A percentile compares a stretch with the other conserved stretches of the same genome.
These are phyloP conservation scores for Pseudorasbora parva DNA, from an alignment of 2,113 vertebrate species.

Conservation along the genomic window DNA sequence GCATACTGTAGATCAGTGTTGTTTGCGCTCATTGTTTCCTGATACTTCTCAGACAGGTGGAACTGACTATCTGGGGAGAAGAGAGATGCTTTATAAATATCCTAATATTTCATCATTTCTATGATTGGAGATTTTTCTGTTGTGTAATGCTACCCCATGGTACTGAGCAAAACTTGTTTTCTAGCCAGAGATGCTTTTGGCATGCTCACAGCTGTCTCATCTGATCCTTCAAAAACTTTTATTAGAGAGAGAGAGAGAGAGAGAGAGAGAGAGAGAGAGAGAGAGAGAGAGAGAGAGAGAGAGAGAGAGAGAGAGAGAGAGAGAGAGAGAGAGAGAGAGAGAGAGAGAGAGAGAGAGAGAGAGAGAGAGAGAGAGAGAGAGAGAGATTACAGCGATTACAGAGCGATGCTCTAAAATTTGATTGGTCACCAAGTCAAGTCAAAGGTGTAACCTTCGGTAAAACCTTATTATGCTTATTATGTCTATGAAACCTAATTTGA, in stretches of 20 bases:
- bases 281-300: not conserved
- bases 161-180: not conserved
- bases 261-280: not conserved
- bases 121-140: not conserved
- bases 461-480: too few species aligned
- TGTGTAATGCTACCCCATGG: not conserved
- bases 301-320: not conserved
- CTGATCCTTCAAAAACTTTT: not conserved
- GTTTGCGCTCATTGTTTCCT: constrained; percentile 18
- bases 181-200: not conserved
- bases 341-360: not conserved
- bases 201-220: not conserved
- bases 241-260: not conserved
- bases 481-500: too few species aligned
- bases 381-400: not conserved
- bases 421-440: not conserved
- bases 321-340: not conserved
- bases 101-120: not conserved
- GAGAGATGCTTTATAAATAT: not conserved
- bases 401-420: not conserved
- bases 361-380: not conserved
- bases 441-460: not conserved
- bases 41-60: constrained; percentile 2
- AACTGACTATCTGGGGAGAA: not conserved
- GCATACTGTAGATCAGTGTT: constrained; percentile 12